Evolutionary conservation across 1,140 invertebrate genomes (phyloP).

Genomic region (Cyclargus thomasi): DNA sequence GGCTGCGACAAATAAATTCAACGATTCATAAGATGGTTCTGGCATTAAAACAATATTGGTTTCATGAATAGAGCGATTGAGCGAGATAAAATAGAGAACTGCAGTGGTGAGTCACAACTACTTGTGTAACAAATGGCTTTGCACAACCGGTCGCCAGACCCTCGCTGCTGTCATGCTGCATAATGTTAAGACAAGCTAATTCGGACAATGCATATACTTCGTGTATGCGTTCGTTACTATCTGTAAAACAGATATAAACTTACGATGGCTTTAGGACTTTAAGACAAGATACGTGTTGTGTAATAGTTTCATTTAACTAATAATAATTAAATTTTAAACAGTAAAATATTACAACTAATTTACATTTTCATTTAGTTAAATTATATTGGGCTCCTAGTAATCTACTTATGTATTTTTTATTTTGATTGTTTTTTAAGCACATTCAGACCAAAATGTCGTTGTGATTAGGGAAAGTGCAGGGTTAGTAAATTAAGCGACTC

Average conservation of each 20-base stretch:
- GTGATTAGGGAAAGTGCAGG: constrained; percentile 26
- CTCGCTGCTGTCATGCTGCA: constrained; percentile 38
- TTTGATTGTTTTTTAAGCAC: not conserved
- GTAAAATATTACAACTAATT: not conserved
- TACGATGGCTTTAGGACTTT: no score
- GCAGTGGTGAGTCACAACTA: constrained; percentile 49
- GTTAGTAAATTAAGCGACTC: constrained; percentile 22
- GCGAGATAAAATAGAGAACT: constrained; percentile 46
- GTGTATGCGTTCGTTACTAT: no score
- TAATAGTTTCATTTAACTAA: no score
- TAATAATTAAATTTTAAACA: no score
- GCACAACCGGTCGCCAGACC: constrained; percentile 50
- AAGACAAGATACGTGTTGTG: no score
- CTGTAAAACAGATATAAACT: no score
- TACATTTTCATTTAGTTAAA: not conserved
- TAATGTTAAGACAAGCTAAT: constrained; percentile 36
- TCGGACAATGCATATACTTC: constrained; percentile 14
- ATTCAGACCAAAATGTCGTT: constrained; percentile 12
- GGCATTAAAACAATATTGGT: constrained; percentile 3
- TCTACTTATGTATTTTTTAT: not conserved
- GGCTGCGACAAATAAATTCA: not conserved
- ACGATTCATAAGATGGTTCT: constrained; percentile 6
- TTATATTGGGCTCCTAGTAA: not conserved
- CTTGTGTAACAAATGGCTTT: constrained; percentile 54
- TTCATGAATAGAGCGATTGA: constrained; percentile 18